Base-by-base conservation (phyloP, 2,888 invertebrate species). In the Drosophila subsilvestris region DNA sequence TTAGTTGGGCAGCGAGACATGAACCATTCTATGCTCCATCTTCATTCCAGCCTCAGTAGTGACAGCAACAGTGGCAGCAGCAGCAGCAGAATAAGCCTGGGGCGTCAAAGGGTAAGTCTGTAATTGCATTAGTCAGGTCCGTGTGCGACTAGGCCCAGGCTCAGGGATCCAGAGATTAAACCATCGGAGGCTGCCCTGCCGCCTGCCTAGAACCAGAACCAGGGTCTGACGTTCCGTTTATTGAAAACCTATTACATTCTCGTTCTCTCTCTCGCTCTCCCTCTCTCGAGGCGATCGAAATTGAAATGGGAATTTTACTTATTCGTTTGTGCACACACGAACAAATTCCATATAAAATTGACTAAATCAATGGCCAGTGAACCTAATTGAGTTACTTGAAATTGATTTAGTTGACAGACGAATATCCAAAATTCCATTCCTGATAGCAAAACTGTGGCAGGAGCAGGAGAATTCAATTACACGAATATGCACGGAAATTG, bases 1-100 rank as follows among this genome's bases (percentile, higher is more conserved):
- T 86, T 80, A 70, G 61, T 59, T 62, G 49, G 29, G 45, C 62
- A 60, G 45, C 50, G 61, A 50, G 45, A 37, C 20, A 29, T 3
- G 6, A 49, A 7, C 27, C 27, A 27, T 27, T 8, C 17, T 10
- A 50, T 42, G 18, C 29, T 47, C 42, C 56, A 32, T 47, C 45
- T 18, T 27, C 32, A 17, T 25, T 6, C 37, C 14, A 37, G 14
- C 1, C 6, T 0, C n/a, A 37, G 32, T 3, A 12, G 32, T 32
- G 32, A 10, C 12, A 50, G 14, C 27, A 17, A 44, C 6, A 20
- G 29, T 29, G 14, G 9, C 73, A 48, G 37, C 57, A 51, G 25
- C 25, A 48, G 57, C 51, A 22, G 22, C 44, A 8, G 57, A 58
- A 22, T 0, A 3, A 22, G 47, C 22, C 47, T 50, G 47, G 55